Conservation (phyloP, 2,888 invertebrate genomes). For the Pristionchus entomophagus region DNA sequence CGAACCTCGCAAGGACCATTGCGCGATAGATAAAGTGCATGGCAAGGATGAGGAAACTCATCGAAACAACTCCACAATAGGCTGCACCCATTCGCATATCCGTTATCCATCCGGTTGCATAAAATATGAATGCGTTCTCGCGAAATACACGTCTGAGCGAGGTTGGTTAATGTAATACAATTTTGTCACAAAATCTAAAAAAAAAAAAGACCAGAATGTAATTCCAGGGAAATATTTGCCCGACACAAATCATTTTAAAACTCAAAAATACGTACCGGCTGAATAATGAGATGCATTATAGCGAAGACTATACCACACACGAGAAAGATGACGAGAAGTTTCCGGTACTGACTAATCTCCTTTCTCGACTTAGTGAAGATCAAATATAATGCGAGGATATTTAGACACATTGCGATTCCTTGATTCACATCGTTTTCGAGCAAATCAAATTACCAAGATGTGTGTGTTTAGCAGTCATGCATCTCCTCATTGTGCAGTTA, state of each 20-base stretch:
- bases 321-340: constrained; percentile 3
- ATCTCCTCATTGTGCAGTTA: no score
- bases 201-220: not conserved
- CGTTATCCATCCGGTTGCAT: not conserved
- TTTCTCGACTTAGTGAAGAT: not conserved
- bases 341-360: not conserved
- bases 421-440: no score
- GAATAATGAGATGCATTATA: not conserved
- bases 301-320: not conserved
- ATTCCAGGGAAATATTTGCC: not conserved
- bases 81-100: not conserved
- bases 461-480: no score
- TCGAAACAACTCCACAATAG: not conserved
- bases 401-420: not conserved
- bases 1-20: not conserved
- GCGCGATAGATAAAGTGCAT: constrained; percentile 12
- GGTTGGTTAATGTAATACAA: not conserved
- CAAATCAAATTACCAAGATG: no score
- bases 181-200: no score
- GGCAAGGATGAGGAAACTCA: not conserved
- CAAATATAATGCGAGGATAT: not conserved
- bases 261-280: not conserved
- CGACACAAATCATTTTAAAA: no score
- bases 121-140: not conserved
- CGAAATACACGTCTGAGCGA: not conserved